Evolutionary conservation across 2,888 invertebrate species (phyloP).

Genomic region (Drosophila fulvimacula): DNA sequence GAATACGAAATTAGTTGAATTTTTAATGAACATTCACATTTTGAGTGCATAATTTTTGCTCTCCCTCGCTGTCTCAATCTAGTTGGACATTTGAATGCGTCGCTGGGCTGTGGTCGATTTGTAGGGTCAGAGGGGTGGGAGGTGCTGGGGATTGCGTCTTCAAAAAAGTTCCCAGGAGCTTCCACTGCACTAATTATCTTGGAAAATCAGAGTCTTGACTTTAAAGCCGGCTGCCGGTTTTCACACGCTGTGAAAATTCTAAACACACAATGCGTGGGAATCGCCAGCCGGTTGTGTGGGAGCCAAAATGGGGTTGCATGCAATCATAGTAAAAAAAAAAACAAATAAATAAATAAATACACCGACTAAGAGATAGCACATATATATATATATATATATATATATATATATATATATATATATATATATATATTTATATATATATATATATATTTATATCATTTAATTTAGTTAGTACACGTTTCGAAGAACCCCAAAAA

Average conservation of each 20-base stretch:
- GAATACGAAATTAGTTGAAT: constrained; percentile 80
- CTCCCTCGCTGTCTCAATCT: constrained; percentile 28
- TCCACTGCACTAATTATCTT: constrained; percentile 74
- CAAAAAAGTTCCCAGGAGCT: constrained; percentile 70
- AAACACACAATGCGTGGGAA: constrained; percentile 81
- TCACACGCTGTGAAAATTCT: constrained; percentile 83
- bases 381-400: not conserved
- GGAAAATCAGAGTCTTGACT: constrained; percentile 73
- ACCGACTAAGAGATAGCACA: constrained; percentile 13
- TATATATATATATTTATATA: too few relatives aligned
- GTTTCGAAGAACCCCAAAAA: too few relatives aligned
- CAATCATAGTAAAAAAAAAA: constrained; percentile 38
- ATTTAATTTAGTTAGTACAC: too few relatives aligned
- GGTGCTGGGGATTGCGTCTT: constrained; percentile 37
- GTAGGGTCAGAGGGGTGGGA: constrained; percentile 8
- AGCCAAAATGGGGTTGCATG: constrained; percentile 60
- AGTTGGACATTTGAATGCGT: constrained; percentile 52
- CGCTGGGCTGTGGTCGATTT: constrained; percentile 56
- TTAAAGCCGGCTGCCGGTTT: constrained; percentile 68
- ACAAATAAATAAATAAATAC: constrained; percentile 26
- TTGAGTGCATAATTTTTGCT: constrained; percentile 56
- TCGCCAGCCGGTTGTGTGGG: constrained; percentile 68
- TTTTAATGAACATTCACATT: constrained; percentile 72
- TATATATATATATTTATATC: too few relatives aligned
- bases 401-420: too few relatives aligned